A percentile compares a stretch with the other conserved stretches of the same genome.
These are phyloP conservation scores for Acanthiza pusilla DNA, from an alignment of 2,797 vertebrate species.

Conservation along the genomic window DNA sequence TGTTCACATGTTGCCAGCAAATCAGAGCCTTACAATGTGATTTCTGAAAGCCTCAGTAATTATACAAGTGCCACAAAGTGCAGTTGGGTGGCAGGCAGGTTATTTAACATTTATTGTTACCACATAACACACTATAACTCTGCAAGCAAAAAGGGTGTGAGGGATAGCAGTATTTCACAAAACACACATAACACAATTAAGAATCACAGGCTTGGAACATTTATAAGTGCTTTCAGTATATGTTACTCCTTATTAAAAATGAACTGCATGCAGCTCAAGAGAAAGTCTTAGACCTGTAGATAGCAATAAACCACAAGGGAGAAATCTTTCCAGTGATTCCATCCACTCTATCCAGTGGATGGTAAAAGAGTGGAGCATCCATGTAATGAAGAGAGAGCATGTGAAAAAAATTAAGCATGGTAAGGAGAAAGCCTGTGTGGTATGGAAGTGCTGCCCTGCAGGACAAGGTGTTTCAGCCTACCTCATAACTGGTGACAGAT, in stretches of 20 bases:
- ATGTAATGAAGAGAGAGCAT: not conserved
- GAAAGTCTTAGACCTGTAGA: not conserved
- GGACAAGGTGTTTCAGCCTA: not conserved
- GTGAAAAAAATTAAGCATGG: not conserved
- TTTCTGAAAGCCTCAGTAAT: slow-evolving; percentile 41
- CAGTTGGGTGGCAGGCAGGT: not conserved
- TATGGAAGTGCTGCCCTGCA: not conserved
- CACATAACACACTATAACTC: not conserved
- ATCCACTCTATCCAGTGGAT: not conserved
- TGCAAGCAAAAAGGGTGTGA: not conserved
- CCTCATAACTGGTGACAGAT: not conserved
- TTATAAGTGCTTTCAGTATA: not conserved
- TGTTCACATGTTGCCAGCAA: not conserved
- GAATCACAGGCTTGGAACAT: not conserved
- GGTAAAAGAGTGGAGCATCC: not conserved
- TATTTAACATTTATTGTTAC: slow-evolving; percentile 34
- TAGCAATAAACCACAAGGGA: not conserved
- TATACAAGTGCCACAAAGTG: not conserved
- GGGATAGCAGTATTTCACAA: not conserved
- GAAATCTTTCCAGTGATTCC: not conserved
- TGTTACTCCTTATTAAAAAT: not conserved
- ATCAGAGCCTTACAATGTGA: slow-evolving; percentile 5
- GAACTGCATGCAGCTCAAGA: not conserved
- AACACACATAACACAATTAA: not conserved
- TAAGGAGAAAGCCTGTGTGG: not conserved